Evolutionary conservation across 2,113 vertebrate species (phyloP).

Genomic region (Dolichallabes microphthalmus): DNA sequence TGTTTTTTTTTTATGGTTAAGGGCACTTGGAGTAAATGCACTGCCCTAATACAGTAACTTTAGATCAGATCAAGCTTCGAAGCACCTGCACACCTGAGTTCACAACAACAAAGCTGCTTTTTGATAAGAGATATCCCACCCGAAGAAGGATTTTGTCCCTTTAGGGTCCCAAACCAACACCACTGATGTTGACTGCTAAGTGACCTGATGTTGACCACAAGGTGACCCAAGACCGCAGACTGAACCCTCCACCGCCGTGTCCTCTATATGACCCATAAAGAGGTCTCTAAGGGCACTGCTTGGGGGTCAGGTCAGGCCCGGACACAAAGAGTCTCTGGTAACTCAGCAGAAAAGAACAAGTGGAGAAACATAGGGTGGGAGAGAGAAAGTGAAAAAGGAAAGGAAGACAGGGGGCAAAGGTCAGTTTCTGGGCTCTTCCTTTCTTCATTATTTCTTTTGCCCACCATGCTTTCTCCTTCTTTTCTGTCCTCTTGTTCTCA

Average conservation of each 20-base stretch:
- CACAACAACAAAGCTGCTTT: conserved; percentile 34
- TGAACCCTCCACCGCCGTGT: conserved; percentile 48
- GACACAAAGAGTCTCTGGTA: conserved; percentile 52
- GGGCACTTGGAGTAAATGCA: neutral
- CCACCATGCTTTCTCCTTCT: conserved; percentile 38
- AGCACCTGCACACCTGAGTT: neutral
- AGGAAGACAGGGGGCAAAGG: conserved; percentile 49
- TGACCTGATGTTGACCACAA: conserved; percentile 75
- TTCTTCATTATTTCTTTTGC: conserved; percentile 46
- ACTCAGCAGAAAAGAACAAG: conserved; percentile 50
- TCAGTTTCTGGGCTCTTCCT: conserved; percentile 51
- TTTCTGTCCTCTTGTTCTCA: conserved; percentile 41
- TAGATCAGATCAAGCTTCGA: neutral
- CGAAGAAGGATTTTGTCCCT: conserved; percentile 10
- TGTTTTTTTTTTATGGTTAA: neutral
- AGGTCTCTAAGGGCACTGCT: conserved; percentile 43
- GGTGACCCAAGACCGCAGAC: conserved; percentile 71
- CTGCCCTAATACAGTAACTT: neutral
- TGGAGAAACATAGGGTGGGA: conserved; percentile 53
- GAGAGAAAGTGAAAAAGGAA: conserved; percentile 48
- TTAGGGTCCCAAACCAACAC: conserved; percentile 38
- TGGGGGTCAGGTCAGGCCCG: conserved; percentile 42
- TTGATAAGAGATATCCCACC: conserved; percentile 23
- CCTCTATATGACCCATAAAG: conserved; percentile 40
- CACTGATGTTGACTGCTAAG: conserved; percentile 53